A percentile compares a stretch with the other conserved stretches of the same genome.
Conservation (phyloP, 2,113 vertebrate species). For the Himantopus leucocephalus region DNA sequence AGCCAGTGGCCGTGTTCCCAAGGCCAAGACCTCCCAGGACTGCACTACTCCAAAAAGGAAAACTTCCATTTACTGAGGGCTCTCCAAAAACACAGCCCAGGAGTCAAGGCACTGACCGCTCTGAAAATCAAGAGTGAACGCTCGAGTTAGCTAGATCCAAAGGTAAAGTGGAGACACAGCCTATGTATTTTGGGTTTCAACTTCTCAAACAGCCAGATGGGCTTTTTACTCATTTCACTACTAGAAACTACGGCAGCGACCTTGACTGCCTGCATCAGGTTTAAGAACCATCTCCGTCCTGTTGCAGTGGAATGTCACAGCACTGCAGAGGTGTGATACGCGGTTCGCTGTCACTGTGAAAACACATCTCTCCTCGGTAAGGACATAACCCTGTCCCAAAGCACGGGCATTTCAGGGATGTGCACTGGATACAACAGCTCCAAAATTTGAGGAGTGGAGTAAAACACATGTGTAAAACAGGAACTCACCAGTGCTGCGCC, state of each 20-base stretch:
- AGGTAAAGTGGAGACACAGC: not conserved
- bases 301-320: not conserved
- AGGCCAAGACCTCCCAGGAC: not conserved
- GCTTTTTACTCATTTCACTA: not conserved
- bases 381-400: not conserved
- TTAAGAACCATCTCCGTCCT: not conserved
- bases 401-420: not conserved
- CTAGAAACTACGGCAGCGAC: not conserved
- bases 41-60: not conserved
- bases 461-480: not conserved
- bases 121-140: not conserved
- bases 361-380: not conserved
- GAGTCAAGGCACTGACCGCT: not conserved
- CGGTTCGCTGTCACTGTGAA: not conserved
- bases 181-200: not conserved
- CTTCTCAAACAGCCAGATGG: not conserved
- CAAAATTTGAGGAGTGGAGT: not conserved
- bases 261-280: not conserved
- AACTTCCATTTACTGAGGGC: not conserved
- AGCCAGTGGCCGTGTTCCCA: not conserved
- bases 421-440: not conserved
- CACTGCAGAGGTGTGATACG: not conserved
- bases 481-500: not conserved
- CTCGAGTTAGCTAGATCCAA: not conserved
- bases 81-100: not conserved